Evolutionary conservation across 2,888 invertebrate genomes (phyloP), one percentile per base, ranked within the genome.

Genomic region (Fissipunctia ypsillon): DNA sequence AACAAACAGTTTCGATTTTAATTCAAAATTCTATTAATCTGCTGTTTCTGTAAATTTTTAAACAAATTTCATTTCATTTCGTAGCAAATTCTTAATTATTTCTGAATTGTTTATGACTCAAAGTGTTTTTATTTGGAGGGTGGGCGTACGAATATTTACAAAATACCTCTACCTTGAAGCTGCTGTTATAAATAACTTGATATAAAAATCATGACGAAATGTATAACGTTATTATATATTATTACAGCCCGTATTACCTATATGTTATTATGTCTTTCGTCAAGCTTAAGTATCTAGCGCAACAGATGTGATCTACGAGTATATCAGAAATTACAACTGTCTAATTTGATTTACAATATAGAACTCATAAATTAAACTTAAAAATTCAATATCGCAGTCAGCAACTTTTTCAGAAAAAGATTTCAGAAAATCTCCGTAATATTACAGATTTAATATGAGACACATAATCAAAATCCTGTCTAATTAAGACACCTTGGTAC

Each of bases 401-500:
- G 41, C 1, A 50, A 22, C 1, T 43, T 5, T 16, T 76, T 35
- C 19, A 25, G 25, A 59, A 48, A 48, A 28, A 59, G 4, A 28
- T 22, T 22, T 19, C n/a, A 25, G 12, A 56, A 28, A 14, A 31
- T 38, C 1, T 28, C 3, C 41, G 54, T 38, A 52, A 52, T 31
- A 71, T 48, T n/a, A 4, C 31, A 31, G 43, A 52, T 70, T 61
- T 57, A 41, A 76, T 65, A 50, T 41, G 10, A 54, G n/a, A 25
- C 12, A 69, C n/a, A 28, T 56, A 31, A 43, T 38, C 28, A 63
- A 64, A 63, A 59, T 22, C 35, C 22, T 14, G 31, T 31, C 41
- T 65, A 25, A 63, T 63, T 70, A 69, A 63, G 10, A 66, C 52
- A n/a, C n/a, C 41, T 31, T 54, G 56, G 52, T 43, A 69, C 35